Conservation (phyloP, 2,113 vertebrate genomes). For the Macrotus californicus region DNA sequence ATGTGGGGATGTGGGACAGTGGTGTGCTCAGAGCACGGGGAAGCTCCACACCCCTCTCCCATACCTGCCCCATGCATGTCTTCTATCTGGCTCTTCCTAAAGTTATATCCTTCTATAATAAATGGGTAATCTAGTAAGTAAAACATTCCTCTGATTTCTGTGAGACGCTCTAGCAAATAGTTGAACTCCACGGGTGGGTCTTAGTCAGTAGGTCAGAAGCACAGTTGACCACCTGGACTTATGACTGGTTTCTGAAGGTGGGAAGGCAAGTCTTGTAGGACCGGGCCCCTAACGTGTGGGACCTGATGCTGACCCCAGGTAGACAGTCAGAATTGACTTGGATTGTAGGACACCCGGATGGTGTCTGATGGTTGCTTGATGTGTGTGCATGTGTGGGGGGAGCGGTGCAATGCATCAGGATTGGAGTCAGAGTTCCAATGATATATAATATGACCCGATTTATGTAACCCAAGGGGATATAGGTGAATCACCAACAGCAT, state of each 20-base stretch:
- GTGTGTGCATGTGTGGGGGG: no score
- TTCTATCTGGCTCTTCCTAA: not conserved
- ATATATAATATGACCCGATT: no score
- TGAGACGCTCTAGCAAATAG: not conserved
- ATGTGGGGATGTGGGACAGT: not conserved
- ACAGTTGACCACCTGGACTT: not conserved
- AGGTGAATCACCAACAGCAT: not conserved
- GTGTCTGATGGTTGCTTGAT: no score
- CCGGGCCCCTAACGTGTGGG: not conserved
- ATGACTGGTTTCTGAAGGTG: not conserved
- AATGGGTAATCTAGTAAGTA: not conserved
- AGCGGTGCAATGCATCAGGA: not conserved
- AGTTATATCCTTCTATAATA: not conserved
- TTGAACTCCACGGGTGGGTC: not conserved
- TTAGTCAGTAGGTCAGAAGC: not conserved
- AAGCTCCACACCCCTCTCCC: not conserved
- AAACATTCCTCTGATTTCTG: not conserved
- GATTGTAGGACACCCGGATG: no score
- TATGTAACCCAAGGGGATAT: fast-evolving
- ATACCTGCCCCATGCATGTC: not conserved
- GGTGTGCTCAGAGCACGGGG: not conserved
- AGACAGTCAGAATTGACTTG: no score
- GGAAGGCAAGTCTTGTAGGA: no score
- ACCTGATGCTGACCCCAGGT: no score
- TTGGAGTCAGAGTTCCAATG: not conserved